These are phyloP conservation scores for Hirtodrosophila trivittata DNA, from an alignment of 2,888 invertebrate species.

Conservation along the genomic window DNA sequence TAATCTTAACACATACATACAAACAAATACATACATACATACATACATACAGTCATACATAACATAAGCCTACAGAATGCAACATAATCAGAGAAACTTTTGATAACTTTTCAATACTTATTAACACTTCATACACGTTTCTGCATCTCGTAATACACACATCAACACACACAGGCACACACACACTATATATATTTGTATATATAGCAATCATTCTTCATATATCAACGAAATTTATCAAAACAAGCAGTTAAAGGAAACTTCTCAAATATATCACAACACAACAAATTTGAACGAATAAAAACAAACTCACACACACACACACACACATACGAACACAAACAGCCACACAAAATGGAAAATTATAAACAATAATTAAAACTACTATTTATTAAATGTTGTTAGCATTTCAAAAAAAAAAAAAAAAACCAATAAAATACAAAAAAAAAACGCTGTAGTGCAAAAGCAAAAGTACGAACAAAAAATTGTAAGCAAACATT, in stretches of 20 bases:
- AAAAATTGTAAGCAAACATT: slow-evolving; percentile 66
- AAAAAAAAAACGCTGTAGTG: slow-evolving; percentile 70
- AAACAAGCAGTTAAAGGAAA: slow-evolving; percentile 48
- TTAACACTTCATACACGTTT: slow-evolving; percentile 63
- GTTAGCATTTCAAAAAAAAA: slow-evolving; percentile 72
- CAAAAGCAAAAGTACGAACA: slow-evolving; percentile 54
- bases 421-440: slow-evolving; percentile 25
- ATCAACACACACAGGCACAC: slow-evolving; percentile 19
- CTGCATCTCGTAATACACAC: slow-evolving; percentile 71
- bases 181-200: slow-evolving; percentile 29
- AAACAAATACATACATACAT: slow-evolving; percentile 33
- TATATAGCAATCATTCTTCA: slow-evolving; percentile 39
- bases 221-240: slow-evolving; percentile 65
- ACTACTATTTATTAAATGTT: slow-evolving; percentile 81
- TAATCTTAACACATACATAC: slow-evolving; percentile 41
- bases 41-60: slow-evolving; percentile 31
- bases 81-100: slow-evolving; percentile 65
- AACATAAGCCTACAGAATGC: slow-evolving; percentile 69
- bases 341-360: slow-evolving; percentile 52
- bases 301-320: slow-evolving; percentile 28
- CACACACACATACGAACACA: slow-evolving; percentile 29
- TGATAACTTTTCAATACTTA: slow-evolving; percentile 64
- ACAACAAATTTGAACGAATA: slow-evolving; percentile 7
- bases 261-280: slow-evolving; percentile 46
- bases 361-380: slow-evolving; percentile 69